A percentile compares a stretch with the other conserved stretches of the same genome.
Conservation (phyloP, 2,888 invertebrate species). For the Keiferia lycopersicella region DNA sequence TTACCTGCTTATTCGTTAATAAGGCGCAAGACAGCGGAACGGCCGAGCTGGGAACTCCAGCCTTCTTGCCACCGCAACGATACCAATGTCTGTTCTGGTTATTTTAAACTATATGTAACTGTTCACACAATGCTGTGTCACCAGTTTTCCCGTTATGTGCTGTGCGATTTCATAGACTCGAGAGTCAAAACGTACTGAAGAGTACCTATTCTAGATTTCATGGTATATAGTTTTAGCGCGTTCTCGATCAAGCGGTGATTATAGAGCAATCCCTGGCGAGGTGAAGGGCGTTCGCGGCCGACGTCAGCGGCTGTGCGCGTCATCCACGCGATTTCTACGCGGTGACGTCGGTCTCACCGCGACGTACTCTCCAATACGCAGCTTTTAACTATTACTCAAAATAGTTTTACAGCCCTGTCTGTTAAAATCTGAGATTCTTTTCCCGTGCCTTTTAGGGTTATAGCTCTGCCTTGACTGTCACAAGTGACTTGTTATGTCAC, state of each 20-base stretch:
- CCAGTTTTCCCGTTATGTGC: too few relatives aligned
- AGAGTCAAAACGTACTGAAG: too few relatives aligned
- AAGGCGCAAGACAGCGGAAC: slow-evolving; percentile 64
- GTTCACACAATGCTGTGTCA: not conserved
- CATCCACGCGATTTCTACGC: slow-evolving; percentile 38
- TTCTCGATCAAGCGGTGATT: not conserved
- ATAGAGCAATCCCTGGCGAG: slow-evolving; percentile 25
- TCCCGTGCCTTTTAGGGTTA: not conserved
- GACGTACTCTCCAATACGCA: not conserved
- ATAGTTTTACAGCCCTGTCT: slow-evolving; percentile 1
- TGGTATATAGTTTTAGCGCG: not conserved
- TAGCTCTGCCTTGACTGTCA: not conserved
- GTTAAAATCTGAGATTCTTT: slow-evolving; percentile 6
- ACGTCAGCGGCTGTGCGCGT: slow-evolving; percentile 38
- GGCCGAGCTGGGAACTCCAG: slow-evolving; percentile 51
- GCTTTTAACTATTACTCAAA: slow-evolving; percentile 11
- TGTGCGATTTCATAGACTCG: too few relatives aligned
- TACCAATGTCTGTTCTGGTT: slow-evolving; percentile 44
- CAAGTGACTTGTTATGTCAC: not conserved
- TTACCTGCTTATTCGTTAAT: slow-evolving; percentile 63
- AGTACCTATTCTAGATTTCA: not conserved
- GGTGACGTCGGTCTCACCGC: slow-evolving; percentile 24
- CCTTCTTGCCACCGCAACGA: slow-evolving; percentile 32
- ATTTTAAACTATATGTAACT: not conserved
- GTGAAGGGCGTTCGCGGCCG: slow-evolving; percentile 38